Evolutionary conservation across 2,888 invertebrate genomes (phyloP), one percentile per base, ranked within the genome.

Genomic region (Drosophila emarginata): DNA sequence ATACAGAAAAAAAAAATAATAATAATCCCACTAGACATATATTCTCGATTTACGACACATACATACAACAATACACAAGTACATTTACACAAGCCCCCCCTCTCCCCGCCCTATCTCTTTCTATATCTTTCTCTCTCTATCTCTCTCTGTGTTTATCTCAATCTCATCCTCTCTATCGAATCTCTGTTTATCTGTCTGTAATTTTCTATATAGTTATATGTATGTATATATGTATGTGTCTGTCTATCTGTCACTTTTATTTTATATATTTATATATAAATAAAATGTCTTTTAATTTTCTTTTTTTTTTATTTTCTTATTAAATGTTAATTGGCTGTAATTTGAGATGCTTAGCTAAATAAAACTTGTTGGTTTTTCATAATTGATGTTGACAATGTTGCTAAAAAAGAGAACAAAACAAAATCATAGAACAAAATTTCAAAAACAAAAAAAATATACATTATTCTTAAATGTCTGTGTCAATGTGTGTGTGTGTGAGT

Each of bases 1-100:
- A 77, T 79, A 66, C 79, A 77, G 64, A n/a, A n/a, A n/a, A n/a
- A 23, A 23, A 23, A 23, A 23, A 2, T 23, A n/a, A n/a, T n/a
- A n/a, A 45, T n/a, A 45, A 45, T 21, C 6, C 18, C 45, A 45
- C 45, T 11, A 12, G 21, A 45, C 45, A 45, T 45, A 21, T 21
- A 21, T 12, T 21, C 45, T 12, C 21, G 4, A 21, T 21, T 21
- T 40, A 58, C 40, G 4, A 23, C 18, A 39, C 23, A 58, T 6
- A 58, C 26, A 58, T 23, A 57, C 18, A 15, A 23, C 9, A 39
- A 39, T 18, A 54, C 23, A 28, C 39, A 15, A 18, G 1, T 11
- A 45, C 45, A 45, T 12, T 21, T 21, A 45, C 45, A 45, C 45
- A 45, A 45, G 18, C 18, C 18, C 45, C 39, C n/a, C 37, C 57